These are phyloP conservation scores for Eulithis prunata DNA, from an alignment of 2,888 invertebrate species.

Conservation along the genomic window DNA sequence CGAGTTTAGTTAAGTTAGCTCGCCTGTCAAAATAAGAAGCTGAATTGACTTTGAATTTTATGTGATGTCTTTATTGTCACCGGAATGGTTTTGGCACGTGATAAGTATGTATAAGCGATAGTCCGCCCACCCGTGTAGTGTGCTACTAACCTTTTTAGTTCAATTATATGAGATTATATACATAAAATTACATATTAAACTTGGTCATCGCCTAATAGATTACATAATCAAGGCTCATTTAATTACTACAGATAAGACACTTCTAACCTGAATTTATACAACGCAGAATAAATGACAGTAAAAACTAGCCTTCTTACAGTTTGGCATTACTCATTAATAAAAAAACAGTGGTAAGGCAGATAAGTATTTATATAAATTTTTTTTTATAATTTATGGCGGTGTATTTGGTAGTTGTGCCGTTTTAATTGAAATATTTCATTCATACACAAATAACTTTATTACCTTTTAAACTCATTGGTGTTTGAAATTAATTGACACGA, in stretches of 20 bases:
- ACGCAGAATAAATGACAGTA: too few relatives aligned
- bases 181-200: not conserved
- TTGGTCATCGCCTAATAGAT: not conserved
- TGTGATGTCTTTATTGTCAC: not conserved
- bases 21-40: not conserved
- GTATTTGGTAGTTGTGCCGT: not conserved
- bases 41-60: not conserved
- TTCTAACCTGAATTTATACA: too few relatives aligned
- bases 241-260: not conserved
- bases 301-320: too few relatives aligned
- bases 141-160: conserved; percentile 4
- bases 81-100: conserved; percentile 3
- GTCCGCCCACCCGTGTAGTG: not conserved
- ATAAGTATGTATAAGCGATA: not conserved
- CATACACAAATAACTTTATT: conserved; percentile 4
- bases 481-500: conserved; percentile 23
- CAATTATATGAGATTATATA: not conserved
- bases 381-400: too few relatives aligned
- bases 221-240: conserved; percentile 1
- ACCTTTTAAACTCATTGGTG: not conserved
- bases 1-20: not conserved
- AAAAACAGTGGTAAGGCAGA: too few relatives aligned
- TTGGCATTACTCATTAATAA: too few relatives aligned
- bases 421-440: conserved; percentile 6
- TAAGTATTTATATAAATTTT: too few relatives aligned